Conservation (phyloP, 2,797 vertebrate species). For the Nyctalus aviator region DNA sequence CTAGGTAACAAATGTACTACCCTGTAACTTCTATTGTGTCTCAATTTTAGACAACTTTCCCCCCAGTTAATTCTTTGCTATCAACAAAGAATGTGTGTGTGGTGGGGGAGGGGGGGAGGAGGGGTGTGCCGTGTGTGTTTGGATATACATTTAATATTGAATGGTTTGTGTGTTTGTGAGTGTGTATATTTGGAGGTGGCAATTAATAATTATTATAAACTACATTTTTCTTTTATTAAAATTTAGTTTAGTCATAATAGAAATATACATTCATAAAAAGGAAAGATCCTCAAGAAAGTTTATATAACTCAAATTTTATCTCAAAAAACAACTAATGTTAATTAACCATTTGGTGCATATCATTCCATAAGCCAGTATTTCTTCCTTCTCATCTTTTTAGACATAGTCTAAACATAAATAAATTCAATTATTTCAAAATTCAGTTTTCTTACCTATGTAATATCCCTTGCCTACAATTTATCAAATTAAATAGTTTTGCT, state of each 20-base stretch:
- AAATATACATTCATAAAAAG: constrained; percentile 7
- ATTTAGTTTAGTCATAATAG: background rate
- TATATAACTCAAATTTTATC: background rate
- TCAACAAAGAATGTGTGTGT: no score
- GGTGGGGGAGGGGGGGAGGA: no score
- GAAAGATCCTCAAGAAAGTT: background rate
- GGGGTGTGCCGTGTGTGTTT: background rate
- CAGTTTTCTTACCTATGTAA: constrained; percentile 5
- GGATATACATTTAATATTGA: background rate
- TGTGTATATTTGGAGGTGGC: background rate
- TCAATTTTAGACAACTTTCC: background rate
- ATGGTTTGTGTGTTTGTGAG: background rate
- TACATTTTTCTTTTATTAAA: background rate
- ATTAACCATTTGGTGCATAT: background rate
- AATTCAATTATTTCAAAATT: constrained; percentile 11
- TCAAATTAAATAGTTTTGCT: background rate
- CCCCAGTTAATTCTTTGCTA: background rate
- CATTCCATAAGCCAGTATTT: background rate
- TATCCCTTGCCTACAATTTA: background rate
- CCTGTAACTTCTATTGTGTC: background rate
- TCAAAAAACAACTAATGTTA: background rate
- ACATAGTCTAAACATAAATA: constrained; percentile 18
- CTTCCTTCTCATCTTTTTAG: constrained; percentile 22
- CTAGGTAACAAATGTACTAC: background rate
- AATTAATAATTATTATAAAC: background rate